These are phyloP conservation scores for Iphiclides podalirius DNA, from an alignment of 2,888 invertebrate species.

Conservation along the genomic window DNA sequence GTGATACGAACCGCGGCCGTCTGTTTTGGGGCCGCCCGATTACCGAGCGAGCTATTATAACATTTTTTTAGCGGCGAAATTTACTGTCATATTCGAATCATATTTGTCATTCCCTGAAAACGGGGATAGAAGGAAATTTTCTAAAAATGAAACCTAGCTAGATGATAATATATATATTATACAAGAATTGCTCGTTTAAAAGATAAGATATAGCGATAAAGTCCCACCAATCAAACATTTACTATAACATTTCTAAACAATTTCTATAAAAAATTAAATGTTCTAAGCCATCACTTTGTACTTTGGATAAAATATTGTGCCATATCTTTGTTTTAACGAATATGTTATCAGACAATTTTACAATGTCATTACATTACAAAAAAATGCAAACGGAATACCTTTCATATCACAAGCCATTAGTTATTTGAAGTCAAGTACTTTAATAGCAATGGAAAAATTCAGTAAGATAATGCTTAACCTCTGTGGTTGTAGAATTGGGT, in stretches of 20 bases:
- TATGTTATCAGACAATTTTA: slow-evolving; percentile 1
- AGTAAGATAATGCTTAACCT: slow-evolving; percentile 13
- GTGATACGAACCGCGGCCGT: no score
- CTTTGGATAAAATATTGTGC: neutral
- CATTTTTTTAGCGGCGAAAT: no score
- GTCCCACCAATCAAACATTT: no score
- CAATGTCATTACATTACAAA: slow-evolving; percentile 5
- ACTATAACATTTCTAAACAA: neutral
- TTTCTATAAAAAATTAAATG: neutral
- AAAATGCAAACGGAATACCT: slow-evolving; percentile 11
- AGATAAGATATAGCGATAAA: no score
- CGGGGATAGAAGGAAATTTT: no score
- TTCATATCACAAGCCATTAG: slow-evolving; percentile 19
- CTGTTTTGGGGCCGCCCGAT: no score
- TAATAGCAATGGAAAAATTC: slow-evolving; percentile 18
- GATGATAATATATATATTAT: no score
- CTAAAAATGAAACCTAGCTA: no score
- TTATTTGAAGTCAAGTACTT: slow-evolving; percentile 12
- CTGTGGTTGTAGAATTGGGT: slow-evolving; percentile 7
- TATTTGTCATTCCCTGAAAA: no score
- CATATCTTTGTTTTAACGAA: neutral
- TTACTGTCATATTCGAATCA: no score
- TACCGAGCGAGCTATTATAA: no score
- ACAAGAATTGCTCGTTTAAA: no score
- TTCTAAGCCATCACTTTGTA: neutral